These are phyloP conservation scores for Lottia scabra DNA, from an alignment of 2,888 invertebrate species.

Conservation along the genomic window DNA sequence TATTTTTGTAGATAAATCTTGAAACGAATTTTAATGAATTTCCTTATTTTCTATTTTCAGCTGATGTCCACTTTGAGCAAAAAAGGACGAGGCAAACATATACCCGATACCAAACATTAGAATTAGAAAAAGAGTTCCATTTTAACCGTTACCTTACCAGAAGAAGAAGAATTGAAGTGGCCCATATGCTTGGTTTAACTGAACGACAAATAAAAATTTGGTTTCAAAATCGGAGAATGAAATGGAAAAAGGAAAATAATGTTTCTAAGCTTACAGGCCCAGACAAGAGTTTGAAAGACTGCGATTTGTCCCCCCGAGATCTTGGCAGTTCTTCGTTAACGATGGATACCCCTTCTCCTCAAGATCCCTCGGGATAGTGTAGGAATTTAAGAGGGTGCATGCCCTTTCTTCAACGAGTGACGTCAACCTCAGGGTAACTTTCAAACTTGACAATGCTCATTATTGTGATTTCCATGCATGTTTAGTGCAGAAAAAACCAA, in stretches of 20 bases:
- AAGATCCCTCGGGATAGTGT: conserved; percentile 11
- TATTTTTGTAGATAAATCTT: no score
- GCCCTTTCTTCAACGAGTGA: not conserved
- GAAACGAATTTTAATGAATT: not conserved
- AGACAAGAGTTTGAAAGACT: conserved; percentile 42
- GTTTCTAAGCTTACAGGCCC: conserved; percentile 59
- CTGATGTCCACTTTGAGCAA: conserved; percentile 74
- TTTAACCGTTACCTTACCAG: conserved; percentile 98
- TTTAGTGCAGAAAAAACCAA: not conserved
- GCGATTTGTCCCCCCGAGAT: conserved; percentile 25
- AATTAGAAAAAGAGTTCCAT: conserved; percentile 98
- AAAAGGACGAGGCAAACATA: conserved; percentile 97
- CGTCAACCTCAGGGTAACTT: not conserved
- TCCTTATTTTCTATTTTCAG: conserved; percentile 29
- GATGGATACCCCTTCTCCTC: conserved; percentile 15
- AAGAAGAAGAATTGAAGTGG: conserved; percentile 96
- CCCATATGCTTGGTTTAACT: conserved; percentile 95
- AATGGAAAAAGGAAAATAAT: conserved; percentile 75
- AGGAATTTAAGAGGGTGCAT: not conserved
- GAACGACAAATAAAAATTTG: conserved; percentile 84
- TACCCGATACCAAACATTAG: conserved; percentile 97
- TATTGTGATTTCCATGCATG: conserved; percentile 1
- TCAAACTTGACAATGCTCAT: not conserved
- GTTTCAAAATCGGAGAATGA: conserved; percentile 96
- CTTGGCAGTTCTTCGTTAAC: conserved; percentile 14